A percentile compares a stretch with the other conserved stretches of the same genome.
Conservation (phyloP, 1,140 invertebrate genomes). For the Phthorimaea operculella region DNA sequence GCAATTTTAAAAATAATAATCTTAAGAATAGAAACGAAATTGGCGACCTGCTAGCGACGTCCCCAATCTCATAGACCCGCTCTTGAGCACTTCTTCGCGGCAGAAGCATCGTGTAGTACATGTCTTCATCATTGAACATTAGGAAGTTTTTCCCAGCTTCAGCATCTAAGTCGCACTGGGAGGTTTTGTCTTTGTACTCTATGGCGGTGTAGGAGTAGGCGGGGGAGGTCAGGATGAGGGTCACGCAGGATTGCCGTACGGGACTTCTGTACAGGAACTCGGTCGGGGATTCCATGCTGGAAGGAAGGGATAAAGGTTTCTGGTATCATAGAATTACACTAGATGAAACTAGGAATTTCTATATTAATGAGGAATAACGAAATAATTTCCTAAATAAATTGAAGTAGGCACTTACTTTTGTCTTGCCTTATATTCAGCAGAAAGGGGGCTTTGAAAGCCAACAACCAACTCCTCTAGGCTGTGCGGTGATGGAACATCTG, state of each 20-base stretch:
- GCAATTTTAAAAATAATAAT: too few relatives aligned
- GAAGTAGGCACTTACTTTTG: too few relatives aligned
- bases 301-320: constrained; percentile 9
- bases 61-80: constrained; percentile 50
- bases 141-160: constrained; percentile 42
- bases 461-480: constrained; percentile 29
- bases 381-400: too few relatives aligned
- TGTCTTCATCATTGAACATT: constrained; percentile 47
- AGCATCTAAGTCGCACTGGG: constrained; percentile 48
- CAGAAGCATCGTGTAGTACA: constrained; percentile 23
- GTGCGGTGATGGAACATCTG: constrained; percentile 29
- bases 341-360: too few relatives aligned
- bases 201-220: constrained; percentile 18
- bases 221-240: constrained; percentile 24
- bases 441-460: constrained; percentile 23
- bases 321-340: too few relatives aligned
- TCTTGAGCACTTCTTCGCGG: constrained; percentile 27
- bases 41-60: constrained; percentile 54
- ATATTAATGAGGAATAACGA: too few relatives aligned
- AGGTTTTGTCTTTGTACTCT: constrained; percentile 32
- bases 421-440: too few relatives aligned
- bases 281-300: constrained; percentile 33
- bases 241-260: constrained; percentile 33
- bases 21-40: not conserved
- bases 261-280: constrained; percentile 32